Evolutionary conservation across 1,140 invertebrate species (phyloP), one percentile per base, ranked within the genome.

Genomic region (Dolichoris vasculosae): DNA sequence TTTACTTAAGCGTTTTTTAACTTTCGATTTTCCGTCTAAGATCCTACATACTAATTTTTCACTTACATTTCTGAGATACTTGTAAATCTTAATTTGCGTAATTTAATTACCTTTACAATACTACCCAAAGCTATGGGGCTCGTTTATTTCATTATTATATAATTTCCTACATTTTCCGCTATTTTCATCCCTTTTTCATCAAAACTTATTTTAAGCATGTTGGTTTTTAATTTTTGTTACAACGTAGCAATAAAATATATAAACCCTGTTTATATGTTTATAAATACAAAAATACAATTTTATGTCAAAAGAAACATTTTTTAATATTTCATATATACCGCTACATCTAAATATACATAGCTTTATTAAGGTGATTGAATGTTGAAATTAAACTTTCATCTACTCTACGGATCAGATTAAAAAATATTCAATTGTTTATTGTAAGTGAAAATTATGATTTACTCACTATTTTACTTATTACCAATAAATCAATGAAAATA

Each of bases 61-160:
- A 3, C n/a, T 30, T 38, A 0, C 32, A 32, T 4, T 13, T 69
- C 35, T 23, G 4, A 59, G 15, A 11, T 20, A 7, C 11, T 0
- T 40, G 67, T 69, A 32, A 69, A 69, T 69, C 67, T 69, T 69
- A 69, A 69, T 69, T 69, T 69, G 17, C 67, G 32, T 59, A 69
- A 69, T 38, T 69, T 69, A 38, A 69, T 69, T 69, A 69, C 67
- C 32, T 69, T 69, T 69, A 69, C 30, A 69, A 69, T 69, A 69
- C 40, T 69, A 38, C 7, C 15, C 30, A 0, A 69, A 69, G 32
- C 40, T 38, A 69, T 23, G 67, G 32, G 20, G 67, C 30, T 69
- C 17, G 1, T 69, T 11, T 69, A 69, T 38, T 69, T 69, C 67
- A 69, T 69, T 9, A 38, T 38, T 69, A 69, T 17, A 69, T 38